A percentile compares a stretch with the other conserved stretches of the same genome.
phyloP scores from a whole-genome alignment of 2,888 invertebrate species.

The Sesia apiformis region DNA sequence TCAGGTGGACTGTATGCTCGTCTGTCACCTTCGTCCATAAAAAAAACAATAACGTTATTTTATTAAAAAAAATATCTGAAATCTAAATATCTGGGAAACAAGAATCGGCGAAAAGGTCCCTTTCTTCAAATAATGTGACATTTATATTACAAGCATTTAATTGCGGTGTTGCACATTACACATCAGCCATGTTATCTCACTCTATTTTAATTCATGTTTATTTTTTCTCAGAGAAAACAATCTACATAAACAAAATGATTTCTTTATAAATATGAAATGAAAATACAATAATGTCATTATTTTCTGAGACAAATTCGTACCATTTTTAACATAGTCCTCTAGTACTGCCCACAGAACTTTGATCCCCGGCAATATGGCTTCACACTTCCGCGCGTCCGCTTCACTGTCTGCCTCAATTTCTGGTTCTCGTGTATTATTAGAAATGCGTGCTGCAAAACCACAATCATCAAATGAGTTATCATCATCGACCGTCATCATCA shows the following conservation, averaged over 20 bases:
- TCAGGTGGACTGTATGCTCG: too few relatives aligned
- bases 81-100: too few relatives aligned
- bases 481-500: too few relatives aligned
- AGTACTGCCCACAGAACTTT: constrained; percentile 85
- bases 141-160: too few relatives aligned
- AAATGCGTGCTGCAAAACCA: constrained; percentile 34
- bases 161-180: too few relatives aligned
- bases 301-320: constrained; percentile 41
- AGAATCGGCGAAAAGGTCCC: too few relatives aligned
- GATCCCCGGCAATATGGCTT: constrained; percentile 76
- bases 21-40: too few relatives aligned
- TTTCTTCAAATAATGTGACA: too few relatives aligned
- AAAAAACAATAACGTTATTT: too few relatives aligned
- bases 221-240: not conserved
- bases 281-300: not conserved
- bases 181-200: not conserved
- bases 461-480: too few relatives aligned
- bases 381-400: constrained; percentile 63
- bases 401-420: constrained; percentile 57
- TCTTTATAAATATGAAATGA: not conserved
- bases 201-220: not conserved
- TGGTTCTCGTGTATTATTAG: constrained; percentile 20
- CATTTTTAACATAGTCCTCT: constrained; percentile 82
- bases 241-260: not conserved
- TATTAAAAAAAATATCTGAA: too few relatives aligned